Percentiles rank a stretch among this genome's conserved stretches.
These are phyloP conservation scores for Dryobota labecula DNA, from an alignment of 2,888 invertebrate species.

Conservation along the genomic window DNA sequence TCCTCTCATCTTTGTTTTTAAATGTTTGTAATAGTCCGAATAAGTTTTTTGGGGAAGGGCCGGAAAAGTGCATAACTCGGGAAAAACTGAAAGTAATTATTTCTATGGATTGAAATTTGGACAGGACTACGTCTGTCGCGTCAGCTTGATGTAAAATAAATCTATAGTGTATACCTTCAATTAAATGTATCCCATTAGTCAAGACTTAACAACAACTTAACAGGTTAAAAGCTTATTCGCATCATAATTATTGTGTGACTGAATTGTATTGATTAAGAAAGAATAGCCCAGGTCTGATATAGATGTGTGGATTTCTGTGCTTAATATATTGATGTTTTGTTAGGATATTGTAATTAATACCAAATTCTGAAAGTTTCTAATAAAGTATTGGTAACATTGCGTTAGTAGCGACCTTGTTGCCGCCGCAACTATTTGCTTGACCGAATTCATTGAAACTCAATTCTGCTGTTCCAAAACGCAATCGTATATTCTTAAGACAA, in stretches of 20 bases:
- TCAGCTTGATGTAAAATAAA: too few species aligned
- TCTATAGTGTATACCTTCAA: too few species aligned
- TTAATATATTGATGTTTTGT: slow-evolving; percentile 36
- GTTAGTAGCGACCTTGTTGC: slow-evolving; percentile 76
- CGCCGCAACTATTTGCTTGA: slow-evolving; percentile 76
- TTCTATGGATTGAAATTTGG: too few species aligned
- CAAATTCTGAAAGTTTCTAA: slow-evolving; percentile 70
- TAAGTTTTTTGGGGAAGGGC: too few species aligned
- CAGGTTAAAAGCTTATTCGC: too few species aligned
- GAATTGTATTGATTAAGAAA: neutral
- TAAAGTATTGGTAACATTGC: slow-evolving; percentile 72
- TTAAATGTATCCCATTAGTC: too few species aligned
- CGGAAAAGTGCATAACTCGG: too few species aligned
- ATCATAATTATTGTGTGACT: neutral
- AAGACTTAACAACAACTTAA: too few species aligned
- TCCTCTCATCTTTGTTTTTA: too few species aligned
- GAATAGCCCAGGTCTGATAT: neutral
- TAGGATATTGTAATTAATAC: slow-evolving; percentile 65
- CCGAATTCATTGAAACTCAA: slow-evolving; percentile 77
- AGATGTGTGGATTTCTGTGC: slow-evolving; percentile 24
- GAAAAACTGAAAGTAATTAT: too few species aligned
- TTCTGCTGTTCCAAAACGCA: slow-evolving; percentile 70
- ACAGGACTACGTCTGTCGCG: too few species aligned
- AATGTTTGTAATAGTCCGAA: too few species aligned
- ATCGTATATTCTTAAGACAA: slow-evolving; percentile 66